Evolutionary conservation across 2,113 vertebrate species (phyloP), one percentile per base, ranked within the genome.

Genomic region (Cryptotis parvus): DNA sequence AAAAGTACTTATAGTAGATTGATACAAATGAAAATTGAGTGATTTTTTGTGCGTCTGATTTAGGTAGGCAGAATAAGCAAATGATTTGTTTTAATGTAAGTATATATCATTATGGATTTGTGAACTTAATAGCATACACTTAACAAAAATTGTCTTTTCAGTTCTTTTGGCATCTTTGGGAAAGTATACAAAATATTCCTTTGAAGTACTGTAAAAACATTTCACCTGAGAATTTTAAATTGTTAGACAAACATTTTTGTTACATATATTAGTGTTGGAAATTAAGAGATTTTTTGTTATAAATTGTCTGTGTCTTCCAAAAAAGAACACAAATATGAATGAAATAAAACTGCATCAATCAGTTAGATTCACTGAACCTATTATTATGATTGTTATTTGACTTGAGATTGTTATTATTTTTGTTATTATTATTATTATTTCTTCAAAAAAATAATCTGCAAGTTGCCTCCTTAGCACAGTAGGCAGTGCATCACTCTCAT

Each of bases 181-280:
- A 92, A 90, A 90, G 74, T 43, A 87, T 49, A 92, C 84, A 94
- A n/a, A n/a, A 66, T 82, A 75, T 81, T 84, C 87, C 52, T 82
- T 29, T 73, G 4, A 91, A 91, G 76, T 88, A 93, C 45, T 73
- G 5, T 84, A 75, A 90, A 84, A 85, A 24, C 9, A 89, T 35
- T 92, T 68, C 22, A 75, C 80, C 26, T 65, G 0, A 31, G 10
- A 8, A 65, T 61, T 90, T 79, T 16, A 87, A 87, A 91, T 90
- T 93, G 22, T 65, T 26, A 76, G 31, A 10, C 31, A 66, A 92
- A 91, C 81, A 31, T 45, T 69, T 69, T 26, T 31, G 79, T 55
- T 20, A 83, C 22, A 81, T 91, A 73, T 84, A 18, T 69, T 74
- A 81, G 9, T 55, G 37, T 70, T 49, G 6, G 20, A 88, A 93